Percentiles rank a stretch among this genome's conserved stretches.
phyloP scores from a whole-genome alignment of 2,888 invertebrate genomes.

The Archips xylosteana region DNA sequence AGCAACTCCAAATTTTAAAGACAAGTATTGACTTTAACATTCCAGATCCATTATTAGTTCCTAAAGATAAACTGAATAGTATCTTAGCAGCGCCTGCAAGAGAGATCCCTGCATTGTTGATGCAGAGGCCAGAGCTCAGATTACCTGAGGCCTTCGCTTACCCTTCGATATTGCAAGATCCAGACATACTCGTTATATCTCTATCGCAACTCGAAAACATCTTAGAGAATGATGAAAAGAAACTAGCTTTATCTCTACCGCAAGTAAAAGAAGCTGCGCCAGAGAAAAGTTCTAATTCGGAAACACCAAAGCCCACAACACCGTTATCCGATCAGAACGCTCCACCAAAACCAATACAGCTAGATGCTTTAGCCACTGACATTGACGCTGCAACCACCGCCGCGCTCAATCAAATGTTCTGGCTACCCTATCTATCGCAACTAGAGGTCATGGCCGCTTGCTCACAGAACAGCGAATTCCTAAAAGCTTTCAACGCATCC shows the following conservation, averaged over 20 bases:
- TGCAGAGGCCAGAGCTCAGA: constrained; percentile 89
- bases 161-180: constrained; percentile 90
- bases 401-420: constrained; percentile 90
- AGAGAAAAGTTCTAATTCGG: constrained; percentile 54
- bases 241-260: constrained; percentile 52
- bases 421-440: constrained; percentile 89
- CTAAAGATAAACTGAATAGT: constrained; percentile 90
- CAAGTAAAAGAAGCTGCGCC: constrained; percentile 55
- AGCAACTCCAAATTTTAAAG: constrained; percentile 89
- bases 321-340: constrained; percentile 58
- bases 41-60: constrained; percentile 93
- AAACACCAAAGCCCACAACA: constrained; percentile 56
- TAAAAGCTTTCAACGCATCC: constrained; percentile 84
- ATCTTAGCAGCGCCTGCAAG: constrained; percentile 90
- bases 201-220: constrained; percentile 90
- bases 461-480: constrained; percentile 84
- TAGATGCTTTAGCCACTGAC: constrained; percentile 85
- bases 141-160: constrained; percentile 90
- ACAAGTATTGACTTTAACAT: constrained; percentile 88
- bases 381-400: constrained; percentile 89
- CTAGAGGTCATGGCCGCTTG: constrained; percentile 86
- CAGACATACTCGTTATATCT: constrained; percentile 92
- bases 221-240: constrained; percentile 80
- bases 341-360: constrained; percentile 69
- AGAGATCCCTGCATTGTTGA: constrained; percentile 91